Percentiles rank a stretch among this genome's conserved stretches.
phyloP scores from a whole-genome alignment of 2,888 invertebrate species.

The Gnatocerus cornutus region DNA sequence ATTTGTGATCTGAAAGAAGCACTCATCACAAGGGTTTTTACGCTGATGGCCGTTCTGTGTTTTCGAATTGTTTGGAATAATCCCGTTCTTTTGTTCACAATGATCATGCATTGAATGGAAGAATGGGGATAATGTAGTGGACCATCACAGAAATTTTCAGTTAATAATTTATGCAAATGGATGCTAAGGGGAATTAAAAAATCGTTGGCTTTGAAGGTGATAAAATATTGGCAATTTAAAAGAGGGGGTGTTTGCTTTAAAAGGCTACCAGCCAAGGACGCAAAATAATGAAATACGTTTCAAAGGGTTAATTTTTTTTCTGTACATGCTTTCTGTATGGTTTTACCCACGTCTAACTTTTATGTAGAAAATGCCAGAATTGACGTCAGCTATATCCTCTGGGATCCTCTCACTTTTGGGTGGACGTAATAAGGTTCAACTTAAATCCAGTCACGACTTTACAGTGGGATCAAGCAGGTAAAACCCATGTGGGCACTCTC shows the following conservation, averaged over 20 bases:
- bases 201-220: too few relatives aligned
- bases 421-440: constrained; percentile 6
- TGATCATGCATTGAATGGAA: not conserved
- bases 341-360: constrained; percentile 8
- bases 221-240: too few relatives aligned
- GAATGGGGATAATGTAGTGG: too few relatives aligned
- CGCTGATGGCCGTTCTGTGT: constrained; percentile 38
- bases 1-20: constrained; percentile 43
- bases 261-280: too few relatives aligned
- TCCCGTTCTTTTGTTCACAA: constrained; percentile 2
- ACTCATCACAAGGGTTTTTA: constrained; percentile 34
- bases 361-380: constrained; percentile 11
- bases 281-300: too few relatives aligned
- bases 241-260: too few relatives aligned
- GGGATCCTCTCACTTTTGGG: not conserved
- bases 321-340: too few relatives aligned
- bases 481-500: constrained; percentile 12
- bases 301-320: too few relatives aligned
- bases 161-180: too few relatives aligned
- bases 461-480: not conserved
- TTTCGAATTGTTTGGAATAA: constrained; percentile 22
- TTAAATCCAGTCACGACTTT: constrained; percentile 26
- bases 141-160: too few relatives aligned
- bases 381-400: constrained; percentile 3
- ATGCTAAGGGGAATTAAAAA: too few relatives aligned